Evolutionary conservation across 2,888 invertebrate genomes (phyloP).

Genomic region (Sceliomorpha sp.): DNA sequence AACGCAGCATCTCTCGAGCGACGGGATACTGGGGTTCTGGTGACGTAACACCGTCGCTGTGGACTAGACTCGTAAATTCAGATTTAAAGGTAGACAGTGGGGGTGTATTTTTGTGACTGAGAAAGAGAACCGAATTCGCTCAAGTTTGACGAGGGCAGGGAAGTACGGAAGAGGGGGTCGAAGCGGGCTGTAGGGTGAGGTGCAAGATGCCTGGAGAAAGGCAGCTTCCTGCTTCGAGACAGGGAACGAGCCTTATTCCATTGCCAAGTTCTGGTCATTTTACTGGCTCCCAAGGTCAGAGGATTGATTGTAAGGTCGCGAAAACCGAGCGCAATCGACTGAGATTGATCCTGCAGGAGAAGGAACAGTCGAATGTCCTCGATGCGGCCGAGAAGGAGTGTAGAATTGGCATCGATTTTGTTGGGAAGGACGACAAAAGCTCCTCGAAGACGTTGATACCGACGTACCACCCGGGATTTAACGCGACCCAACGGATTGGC

Average conservation of each 20-base stretch:
- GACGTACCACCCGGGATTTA: slow-evolving; percentile 2
- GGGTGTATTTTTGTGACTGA: too few species aligned
- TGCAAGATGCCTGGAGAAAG: slow-evolving; percentile 43
- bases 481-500: neutral
- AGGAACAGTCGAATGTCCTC: slow-evolving; percentile 32
- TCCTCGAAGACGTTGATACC: slow-evolving; percentile 1
- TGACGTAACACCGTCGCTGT: slow-evolving; percentile 24
- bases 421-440: slow-evolving; percentile 11
- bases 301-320: slow-evolving; percentile 65
- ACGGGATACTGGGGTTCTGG: slow-evolving; percentile 13
- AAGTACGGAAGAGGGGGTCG: too few species aligned
- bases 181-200: too few species aligned
- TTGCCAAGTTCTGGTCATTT: slow-evolving; percentile 61
- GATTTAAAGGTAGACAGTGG: too few species aligned
- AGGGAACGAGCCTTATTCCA: slow-evolving; percentile 64
- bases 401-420: slow-evolving; percentile 41
- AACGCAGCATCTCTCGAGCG: slow-evolving; percentile 41
- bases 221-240: slow-evolving; percentile 27
- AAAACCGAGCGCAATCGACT: slow-evolving; percentile 77
- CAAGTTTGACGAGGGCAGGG: too few species aligned
- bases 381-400: slow-evolving; percentile 63
- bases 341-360: slow-evolving; percentile 67
- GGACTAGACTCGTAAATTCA: too few species aligned
- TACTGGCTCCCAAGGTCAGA: slow-evolving; percentile 46
- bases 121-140: too few species aligned